Evolutionary conservation across 2,113 vertebrate genomes (phyloP), one percentile per base, ranked within the genome.

Genomic region (Notarius lentiginosus): DNA sequence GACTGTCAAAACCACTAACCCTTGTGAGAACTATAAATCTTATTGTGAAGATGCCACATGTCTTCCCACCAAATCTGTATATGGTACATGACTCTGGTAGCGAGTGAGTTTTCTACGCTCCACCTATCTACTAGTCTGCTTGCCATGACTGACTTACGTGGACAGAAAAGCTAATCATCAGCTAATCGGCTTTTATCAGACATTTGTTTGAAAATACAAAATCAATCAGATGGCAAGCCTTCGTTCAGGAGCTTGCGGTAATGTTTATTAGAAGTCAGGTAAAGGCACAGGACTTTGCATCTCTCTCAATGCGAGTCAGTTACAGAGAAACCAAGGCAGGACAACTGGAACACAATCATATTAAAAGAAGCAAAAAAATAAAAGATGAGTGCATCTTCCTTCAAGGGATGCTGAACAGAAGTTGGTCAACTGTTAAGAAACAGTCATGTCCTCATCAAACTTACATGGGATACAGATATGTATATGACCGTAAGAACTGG

Each of bases 261-360:
- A 80, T 58, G 76, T 86, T 86, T 92, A 87, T 56, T 89, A 79
- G 27, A 89, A 53, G 49, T 70, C 84, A 84, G 63, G 86, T 83
- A 65, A 91, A 92, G 91, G 91, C 91, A 92, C 89, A 85, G 83
- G 79, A 87, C 88, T 77, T 84, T 68, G 84, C 79, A 80, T 83
- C n/a, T 79, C 53, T 77, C 65, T 55, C 73, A 86, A 27, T 66
- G 41, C 7, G n/a, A 55, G 61, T 34, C 30, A n/a, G 27, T 68
- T 77, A 56, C 30, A 34, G 22, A 30, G 30, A 70, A 58, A 47
- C 51, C 18, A 80, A 66, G 63, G 51, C 27, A 86, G 84, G 63
- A 80, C 63, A 80, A 58, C 22, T 15, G 55, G 76, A 80, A 55
- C 47, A 49, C 27, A 18, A 84, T 20, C 6, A 22, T 30, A 24